phyloP scores from a whole-genome alignment of 2,113 vertebrate species.

The Meriones unguiculatus region DNA sequence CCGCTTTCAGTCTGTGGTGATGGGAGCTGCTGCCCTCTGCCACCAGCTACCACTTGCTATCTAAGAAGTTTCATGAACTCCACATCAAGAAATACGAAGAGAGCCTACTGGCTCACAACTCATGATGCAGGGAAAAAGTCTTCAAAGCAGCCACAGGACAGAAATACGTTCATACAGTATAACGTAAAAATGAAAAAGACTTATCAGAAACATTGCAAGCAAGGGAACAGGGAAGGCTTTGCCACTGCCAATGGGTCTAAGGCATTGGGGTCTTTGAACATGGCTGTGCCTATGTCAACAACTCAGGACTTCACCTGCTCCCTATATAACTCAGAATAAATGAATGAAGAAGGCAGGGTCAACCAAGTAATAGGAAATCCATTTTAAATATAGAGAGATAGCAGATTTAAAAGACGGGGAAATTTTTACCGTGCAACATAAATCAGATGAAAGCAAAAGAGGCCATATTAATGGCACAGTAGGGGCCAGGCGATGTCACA shows the following conservation, averaged over 20 bases:
- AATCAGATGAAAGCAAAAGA: constrained; percentile 42
- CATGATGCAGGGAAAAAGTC: neutral
- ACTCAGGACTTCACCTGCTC: neutral
- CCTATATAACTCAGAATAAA: neutral
- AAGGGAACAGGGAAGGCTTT: neutral
- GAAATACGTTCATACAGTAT: neutral
- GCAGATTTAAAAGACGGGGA: neutral
- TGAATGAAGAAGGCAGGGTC: neutral
- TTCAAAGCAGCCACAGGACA: neutral
- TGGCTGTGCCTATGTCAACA: neutral
- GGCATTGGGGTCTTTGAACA: neutral
- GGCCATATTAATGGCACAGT: neutral
- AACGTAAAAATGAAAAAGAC: neutral
- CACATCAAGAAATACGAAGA: neutral
- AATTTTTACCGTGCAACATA: neutral
- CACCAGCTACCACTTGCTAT: neutral
- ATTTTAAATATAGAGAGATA: neutral
- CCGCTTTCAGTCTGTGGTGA: neutral
- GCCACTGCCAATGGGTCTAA: neutral
- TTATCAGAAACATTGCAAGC: neutral
- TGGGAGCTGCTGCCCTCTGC: neutral
- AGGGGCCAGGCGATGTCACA: neutral
- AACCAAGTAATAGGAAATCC: neutral
- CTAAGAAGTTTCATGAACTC: neutral
- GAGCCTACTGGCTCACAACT: neutral